Base-by-base conservation (phyloP, 1,140 invertebrate genomes). In the Ridgeia piscesae region DNA sequence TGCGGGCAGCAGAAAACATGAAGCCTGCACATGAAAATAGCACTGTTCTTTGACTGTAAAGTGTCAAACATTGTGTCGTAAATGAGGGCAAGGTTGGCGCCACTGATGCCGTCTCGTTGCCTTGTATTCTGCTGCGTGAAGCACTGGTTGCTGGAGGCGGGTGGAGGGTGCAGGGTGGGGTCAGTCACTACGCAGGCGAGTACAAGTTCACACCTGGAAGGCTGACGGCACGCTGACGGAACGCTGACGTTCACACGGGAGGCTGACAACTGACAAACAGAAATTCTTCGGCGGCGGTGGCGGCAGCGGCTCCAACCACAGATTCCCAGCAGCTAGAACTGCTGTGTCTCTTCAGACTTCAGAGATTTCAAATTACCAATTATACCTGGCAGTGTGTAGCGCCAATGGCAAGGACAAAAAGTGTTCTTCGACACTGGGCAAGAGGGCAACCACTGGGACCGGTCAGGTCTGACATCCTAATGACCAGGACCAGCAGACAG, bases 321-420 rank as follows among this genome's bases (percentile, higher is more conserved):
- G 27, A 77, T 77, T 77, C 58, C 58, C 58, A 77, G 58, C 58
- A 77, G 58, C 58, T 77, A 77, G 58, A 77, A 77, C 58, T 21
- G 58, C 58, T 77, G 58, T 0, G 27, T 31, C 27, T 77, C 58
- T 77, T 77, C 58, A 77, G 58, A 77, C 58, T 77, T 77, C 58
- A 77, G 58, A 77, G 58, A 77, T 77, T 77, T 77, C 58, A 77
- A 77, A 77, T 77, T 77, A 77, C 58, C 58, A 77, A 77, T 77
- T 77, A 77, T 77, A 77, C 58, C 17, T 31, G 27, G 58, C 58
- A 77, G 27, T 77, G 58, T 77, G 58, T 17, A 77, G 58, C 11
- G 58, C 58, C 58, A 2, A 27, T 9, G 58, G 58, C 58, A 77
- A 77, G 58, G 27, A 31, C 58, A 77, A 21, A 42, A 77, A 77